Percentiles rank a stretch among this genome's conserved stretches.
These are phyloP conservation scores for Heterotis niloticus DNA, from an alignment of 2,113 vertebrate species.

Conservation along the genomic window DNA sequence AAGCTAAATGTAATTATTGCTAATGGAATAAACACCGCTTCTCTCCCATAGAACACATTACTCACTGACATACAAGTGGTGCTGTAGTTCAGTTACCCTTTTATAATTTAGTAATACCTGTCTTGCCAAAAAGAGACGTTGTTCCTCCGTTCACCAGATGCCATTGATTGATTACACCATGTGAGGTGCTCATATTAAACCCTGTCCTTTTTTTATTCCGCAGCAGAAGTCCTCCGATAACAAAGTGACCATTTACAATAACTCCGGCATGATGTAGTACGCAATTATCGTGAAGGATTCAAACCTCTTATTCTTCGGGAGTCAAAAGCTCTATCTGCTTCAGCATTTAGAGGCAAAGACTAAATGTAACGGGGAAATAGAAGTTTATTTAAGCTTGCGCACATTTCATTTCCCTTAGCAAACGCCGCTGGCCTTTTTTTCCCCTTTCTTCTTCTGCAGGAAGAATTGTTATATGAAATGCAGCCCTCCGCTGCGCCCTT, in stretches of 20 bases:
- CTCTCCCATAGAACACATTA: neutral
- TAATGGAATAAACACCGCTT: neutral
- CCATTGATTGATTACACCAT: conserved; percentile 10
- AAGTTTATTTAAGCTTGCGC: too few species aligned
- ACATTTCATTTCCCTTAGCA: too few species aligned
- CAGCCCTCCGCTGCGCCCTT: too few species aligned
- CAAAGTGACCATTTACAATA: too few species aligned
- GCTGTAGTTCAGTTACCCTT: neutral
- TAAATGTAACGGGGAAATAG: too few species aligned
- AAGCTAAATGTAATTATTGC: neutral
- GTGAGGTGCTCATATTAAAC: neutral
- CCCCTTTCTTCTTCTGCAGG: neutral
- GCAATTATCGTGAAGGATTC: too few species aligned
- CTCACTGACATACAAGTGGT: neutral
- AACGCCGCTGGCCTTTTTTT: neutral
- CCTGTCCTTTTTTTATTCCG: neutral
- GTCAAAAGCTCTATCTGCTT: too few species aligned
- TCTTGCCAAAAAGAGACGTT: neutral
- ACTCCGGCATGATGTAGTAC: too few species aligned
- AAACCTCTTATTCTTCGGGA: too few species aligned
- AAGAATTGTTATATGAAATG: too few species aligned
- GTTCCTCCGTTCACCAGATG: neutral
- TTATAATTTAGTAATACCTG: neutral
- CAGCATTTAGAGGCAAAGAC: too few species aligned
- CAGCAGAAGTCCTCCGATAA: too few species aligned